Base-by-base conservation (phyloP, 2,888 invertebrate species). In the Mongoloraphidia duomilia region DNA sequence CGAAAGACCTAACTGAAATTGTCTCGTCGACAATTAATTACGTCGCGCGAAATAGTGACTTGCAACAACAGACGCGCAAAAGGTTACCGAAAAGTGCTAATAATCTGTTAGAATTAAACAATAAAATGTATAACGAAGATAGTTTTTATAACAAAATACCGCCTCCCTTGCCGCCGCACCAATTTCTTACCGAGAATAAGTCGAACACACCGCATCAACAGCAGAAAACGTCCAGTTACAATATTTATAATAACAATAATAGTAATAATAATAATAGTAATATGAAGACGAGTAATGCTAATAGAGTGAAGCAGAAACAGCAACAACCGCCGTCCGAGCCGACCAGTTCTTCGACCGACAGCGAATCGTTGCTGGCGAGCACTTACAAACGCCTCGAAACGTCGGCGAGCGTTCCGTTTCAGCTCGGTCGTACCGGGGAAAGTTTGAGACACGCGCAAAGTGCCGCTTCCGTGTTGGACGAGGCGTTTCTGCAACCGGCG, bases 401-500 rank as follows among this genome's bases (percentile, higher is more conserved):
- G 49, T 80, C 81, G 49, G 68, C 72, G 5, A 81, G 80, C 60
- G 79, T 82, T 34, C 82, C 82, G 3, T 79, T 78, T 52, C 77
- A 77, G 50, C 67, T 81, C 43, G 73, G 71, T 53, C 71, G 71
- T 39, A 70, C 72, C 3, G 48, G 12, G 44, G 73, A 72, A 57
- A 57, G 67, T 50, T 63, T 75, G 55, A 63, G 76, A 49, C 76
- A 75, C 58, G 75, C 75, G 53, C 67, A 73, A 59, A 76, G 76
- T 60, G 74, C 75, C 46, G 73, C 74, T 35, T 75, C 74, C 36
- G 71, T 76, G 46, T 65, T 73, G 55, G 75, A 75, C 52, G 79
- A 80, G 60, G 67, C 73, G 2, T 77, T 78, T 50, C 54, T 57
- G 6, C 42, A 41, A 55, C 44, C 49, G 56, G 11, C 43, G 33